Evolutionary conservation across 2,888 invertebrate genomes (phyloP).

Genomic region (Metacarcinus magister): DNA sequence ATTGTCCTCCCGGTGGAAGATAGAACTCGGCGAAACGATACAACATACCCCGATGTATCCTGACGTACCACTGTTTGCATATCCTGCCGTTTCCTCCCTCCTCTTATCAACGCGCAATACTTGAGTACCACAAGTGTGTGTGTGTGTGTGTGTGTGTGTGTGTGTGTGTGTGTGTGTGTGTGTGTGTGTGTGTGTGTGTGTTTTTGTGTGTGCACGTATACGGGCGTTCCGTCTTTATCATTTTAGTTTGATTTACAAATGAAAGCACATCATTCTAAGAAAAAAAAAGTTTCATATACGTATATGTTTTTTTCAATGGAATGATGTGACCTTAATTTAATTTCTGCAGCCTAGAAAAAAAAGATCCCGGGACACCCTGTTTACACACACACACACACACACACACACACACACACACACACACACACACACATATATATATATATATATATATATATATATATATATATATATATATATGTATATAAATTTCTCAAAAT

Average conservation of each 20-base stretch:
- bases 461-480: conserved; percentile 60
- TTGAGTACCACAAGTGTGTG: background rate
- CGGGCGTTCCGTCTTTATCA: background rate
- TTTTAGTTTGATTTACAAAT: no score
- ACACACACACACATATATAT: background rate
- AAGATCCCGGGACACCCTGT: background rate
- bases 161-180: conserved; percentile 50
- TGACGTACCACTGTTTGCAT: no score
- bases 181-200: conserved; percentile 27
- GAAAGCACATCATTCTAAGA: no score
- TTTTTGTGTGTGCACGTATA: background rate
- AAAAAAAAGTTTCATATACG: no score
- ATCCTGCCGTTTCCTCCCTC: no score
- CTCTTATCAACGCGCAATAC: no score
- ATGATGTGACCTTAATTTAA: no score
- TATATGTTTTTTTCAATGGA: no score
- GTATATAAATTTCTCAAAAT: background rate
- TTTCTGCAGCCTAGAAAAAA: no score
- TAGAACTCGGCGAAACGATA: no score
- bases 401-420: background rate
- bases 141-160: background rate
- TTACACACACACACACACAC: background rate
- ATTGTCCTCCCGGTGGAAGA: no score
- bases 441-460: conserved; percentile 61
- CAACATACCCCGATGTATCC: no score